phyloP scores from a whole-genome alignment of 53 echinoderm and acorn worm species.

The Glandiceps talaboti region DNA sequence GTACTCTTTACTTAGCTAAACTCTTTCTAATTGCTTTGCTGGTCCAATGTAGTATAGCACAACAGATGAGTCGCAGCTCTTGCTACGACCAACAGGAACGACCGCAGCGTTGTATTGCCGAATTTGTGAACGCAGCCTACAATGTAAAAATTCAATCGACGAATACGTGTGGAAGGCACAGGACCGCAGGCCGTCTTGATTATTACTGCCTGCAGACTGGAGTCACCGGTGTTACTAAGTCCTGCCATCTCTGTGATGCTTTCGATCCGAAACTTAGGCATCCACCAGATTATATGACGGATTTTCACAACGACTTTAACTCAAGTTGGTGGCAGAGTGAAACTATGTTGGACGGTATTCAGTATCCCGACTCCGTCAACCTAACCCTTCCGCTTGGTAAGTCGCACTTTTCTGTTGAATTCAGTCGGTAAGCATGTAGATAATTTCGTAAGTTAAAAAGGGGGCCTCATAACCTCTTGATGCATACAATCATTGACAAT shows the following conservation, averaged over 20 bases:
- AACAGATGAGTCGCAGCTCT: not conserved
- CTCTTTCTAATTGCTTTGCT: not conserved
- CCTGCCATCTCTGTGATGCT: slow-evolving; percentile 40
- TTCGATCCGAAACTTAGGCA: slow-evolving; percentile 16
- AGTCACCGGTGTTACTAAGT: slow-evolving; percentile 56
- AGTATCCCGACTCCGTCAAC: slow-evolving; percentile 69
- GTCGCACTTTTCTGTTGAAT: no score
- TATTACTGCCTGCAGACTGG: slow-evolving; percentile 92
- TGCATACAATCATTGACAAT: no score
- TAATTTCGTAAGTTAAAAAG: no score
- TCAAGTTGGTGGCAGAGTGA: slow-evolving; percentile 99
- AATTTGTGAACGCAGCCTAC: slow-evolving; percentile 94
- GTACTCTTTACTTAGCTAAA: not conserved
- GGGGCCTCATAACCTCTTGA: no score
- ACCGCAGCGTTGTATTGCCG: slow-evolving; percentile 77
- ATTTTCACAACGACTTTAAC: slow-evolving; percentile 71
- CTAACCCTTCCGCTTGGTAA: slow-evolving; percentile 88
- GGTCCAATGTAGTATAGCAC: not conserved
- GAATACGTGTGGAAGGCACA: slow-evolving; percentile 70
- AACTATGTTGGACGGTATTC: slow-evolving; percentile 59
- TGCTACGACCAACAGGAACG: slow-evolving; percentile 53
- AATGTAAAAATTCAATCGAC: slow-evolving; percentile 70
- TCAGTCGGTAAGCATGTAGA: no score
- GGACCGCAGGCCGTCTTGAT: not conserved
- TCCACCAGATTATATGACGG: slow-evolving; percentile 68